Base-by-base conservation (phyloP, 2,113 vertebrate species). In the Cranoglanis bouderius region DNA sequence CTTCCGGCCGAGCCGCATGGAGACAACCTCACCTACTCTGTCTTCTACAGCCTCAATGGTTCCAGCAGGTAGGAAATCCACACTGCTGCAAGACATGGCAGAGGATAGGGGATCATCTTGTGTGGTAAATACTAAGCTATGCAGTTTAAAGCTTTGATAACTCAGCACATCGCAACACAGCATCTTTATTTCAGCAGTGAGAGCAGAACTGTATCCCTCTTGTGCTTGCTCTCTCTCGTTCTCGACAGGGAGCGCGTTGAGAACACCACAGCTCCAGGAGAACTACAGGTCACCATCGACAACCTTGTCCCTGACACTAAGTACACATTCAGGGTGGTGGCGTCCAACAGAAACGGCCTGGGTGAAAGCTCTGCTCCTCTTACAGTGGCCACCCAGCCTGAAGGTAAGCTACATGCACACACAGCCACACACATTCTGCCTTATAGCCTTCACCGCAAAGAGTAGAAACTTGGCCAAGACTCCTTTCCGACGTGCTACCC, bases 221-320 rank as follows among this genome's bases (percentile, higher is more conserved):
- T 67, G 6, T 65, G 12, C 40, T 38, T 26, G 0, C 38, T 38
- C 26, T 74, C 8, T 7, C 24, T 38, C 55, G 26, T 0, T 8
- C n/a, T 51, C 6, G 4, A 10, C 93, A 99, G 98, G 95, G 98
- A 99, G 92, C 97, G 98, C 8, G 94, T 99, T 21, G 96, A 98
- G 92, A 99, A 99, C 59, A 98, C 98, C 32, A 99, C 96, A 90
- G 96, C 92, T 40, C 95, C 97, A 5, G 98, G 97, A 86, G 98
- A 99, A 94, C 97, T 98, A 32, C 98, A 99, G 91, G 98, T 99
- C 91, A 98, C 96, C 89, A 96, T 99, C 92, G 97, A 98, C 89
- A 98, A 97, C 93, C 97, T 99, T 85, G 96, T 97, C 96, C 98
- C 98, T 32, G 98, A 98, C 85, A 97, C 97, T 26, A 97, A 98